Evolutionary conservation across 2,113 vertebrate genomes (phyloP), one percentile per base, ranked within the genome.

Genomic region (Sorex fumeus): DNA sequence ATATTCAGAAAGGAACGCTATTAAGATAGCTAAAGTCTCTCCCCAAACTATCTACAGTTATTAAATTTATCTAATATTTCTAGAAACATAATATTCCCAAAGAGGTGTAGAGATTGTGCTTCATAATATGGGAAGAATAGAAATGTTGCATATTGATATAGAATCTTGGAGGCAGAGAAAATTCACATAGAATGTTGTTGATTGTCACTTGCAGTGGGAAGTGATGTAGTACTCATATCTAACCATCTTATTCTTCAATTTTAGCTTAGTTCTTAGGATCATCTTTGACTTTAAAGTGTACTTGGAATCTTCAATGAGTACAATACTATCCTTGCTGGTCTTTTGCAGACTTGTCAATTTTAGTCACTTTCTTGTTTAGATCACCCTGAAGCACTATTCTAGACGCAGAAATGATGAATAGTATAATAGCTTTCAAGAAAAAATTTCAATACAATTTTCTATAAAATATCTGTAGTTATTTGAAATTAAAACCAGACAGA

Each of bases 401-500:
- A 89, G 85, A 36, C 70, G 75, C 19, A 69, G 1, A 84, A 25
- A 7, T 86, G 50, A 43, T 75, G 32, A 75, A 90, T 80, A 75
- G 34, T 50, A 18, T 62, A 94, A 32, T 16, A 47, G 72, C 64
- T 64, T 69, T 8, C 50, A 30, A 30, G 69, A 53, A 13, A 43
- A 67, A 43, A 78, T 21, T 62, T 70, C 13, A 74, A 15, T 1
- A n/a, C 79, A 69, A 43, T 87, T 91, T 87, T 87, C 66, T 75
- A 36, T 19, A 43, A 87, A 81, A 74, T 66, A 72, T 67, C 45
- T 88, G 67, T 83, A 71, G 78, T 43, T 69, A 62, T 50, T 94
- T 87, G 3, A 83, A 88, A 86, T 67, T 75, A 81, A 66, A 92
- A 93, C 66, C 3, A 5, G 89, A 74, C 47, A 66, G 43, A 77